A percentile compares a stretch with the other conserved stretches of the same genome.
phyloP scores from a whole-genome alignment of 2,888 invertebrate genomes.

The Chelonus formosanus region DNA sequence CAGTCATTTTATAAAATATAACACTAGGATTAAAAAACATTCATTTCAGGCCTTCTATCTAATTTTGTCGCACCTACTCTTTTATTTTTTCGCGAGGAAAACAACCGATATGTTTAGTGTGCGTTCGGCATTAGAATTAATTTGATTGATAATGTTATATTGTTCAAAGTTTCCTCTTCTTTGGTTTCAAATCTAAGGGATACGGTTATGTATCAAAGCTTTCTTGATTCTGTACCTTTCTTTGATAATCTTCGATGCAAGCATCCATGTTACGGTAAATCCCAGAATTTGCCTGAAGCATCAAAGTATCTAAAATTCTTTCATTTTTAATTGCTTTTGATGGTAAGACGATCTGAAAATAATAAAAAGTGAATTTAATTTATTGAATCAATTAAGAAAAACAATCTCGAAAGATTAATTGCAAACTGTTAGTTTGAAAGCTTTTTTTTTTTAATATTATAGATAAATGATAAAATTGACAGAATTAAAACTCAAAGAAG shows the following conservation, averaged over 20 bases:
- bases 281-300: slow-evolving; percentile 92
- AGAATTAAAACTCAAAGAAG: no score
- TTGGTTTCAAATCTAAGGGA: no score
- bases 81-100: not conserved
- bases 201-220: slow-evolving; percentile 72
- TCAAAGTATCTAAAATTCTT: slow-evolving; percentile 88
- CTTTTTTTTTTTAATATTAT: no score
- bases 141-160: not conserved
- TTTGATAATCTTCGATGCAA: slow-evolving; percentile 87
- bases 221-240: slow-evolving; percentile 87
- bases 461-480: no score
- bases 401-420: no score
- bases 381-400: not conserved
- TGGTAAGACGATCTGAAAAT: slow-evolving; percentile 80
- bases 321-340: slow-evolving; percentile 94
- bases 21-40: no score
- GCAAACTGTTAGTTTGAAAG: no score
- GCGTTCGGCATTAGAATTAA: not conserved
- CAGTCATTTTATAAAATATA: no score
- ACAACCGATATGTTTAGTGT: slow-evolving; percentile 11
- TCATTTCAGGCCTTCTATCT: no score
- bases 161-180: not conserved
- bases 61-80: no score
- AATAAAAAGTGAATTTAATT: slow-evolving; percentile 12
- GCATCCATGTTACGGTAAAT: slow-evolving; percentile 92